These are phyloP conservation scores for Eulemur rubriventer DNA, from an alignment of 2,797 vertebrate species.

Conservation along the genomic window DNA sequence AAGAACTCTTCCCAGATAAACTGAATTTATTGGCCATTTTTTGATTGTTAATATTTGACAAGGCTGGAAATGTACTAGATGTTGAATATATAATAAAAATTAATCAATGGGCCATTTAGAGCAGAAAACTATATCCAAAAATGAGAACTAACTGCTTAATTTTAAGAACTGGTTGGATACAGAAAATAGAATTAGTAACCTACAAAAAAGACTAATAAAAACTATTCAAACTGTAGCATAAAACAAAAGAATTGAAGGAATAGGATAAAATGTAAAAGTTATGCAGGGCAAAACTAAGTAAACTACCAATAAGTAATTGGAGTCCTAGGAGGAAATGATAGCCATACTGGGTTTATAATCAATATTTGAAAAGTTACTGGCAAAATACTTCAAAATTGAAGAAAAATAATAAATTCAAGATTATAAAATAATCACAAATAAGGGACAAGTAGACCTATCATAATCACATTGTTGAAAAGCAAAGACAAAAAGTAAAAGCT, in stretches of 20 bases:
- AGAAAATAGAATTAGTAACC: not conserved
- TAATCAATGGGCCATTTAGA: not conserved
- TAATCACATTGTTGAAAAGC: not conserved
- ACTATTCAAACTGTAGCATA: not conserved
- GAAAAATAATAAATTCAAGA: not conserved
- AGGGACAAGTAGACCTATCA: not conserved
- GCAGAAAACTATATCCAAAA: not conserved
- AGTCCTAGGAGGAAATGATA: not conserved
- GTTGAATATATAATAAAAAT: not conserved
- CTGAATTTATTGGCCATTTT: not conserved
- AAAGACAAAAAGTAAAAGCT: not conserved
- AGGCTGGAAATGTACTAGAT: not conserved
- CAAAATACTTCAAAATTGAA: not conserved
- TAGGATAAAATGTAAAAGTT: not conserved
- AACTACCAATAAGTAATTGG: not conserved
- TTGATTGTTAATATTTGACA: not conserved
- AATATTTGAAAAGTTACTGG: not conserved
- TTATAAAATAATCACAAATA: not conserved
- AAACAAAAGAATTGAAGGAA: not conserved
- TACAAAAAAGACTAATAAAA: not conserved
- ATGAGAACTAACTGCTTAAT: not conserved
- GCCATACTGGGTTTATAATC: not conserved
- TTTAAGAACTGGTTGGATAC: not conserved
- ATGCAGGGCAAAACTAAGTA: not conserved
- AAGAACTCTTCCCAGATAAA: not conserved